Base-by-base conservation (phyloP, 2,888 invertebrate genomes). In the Pyrrhia umbra region DNA sequence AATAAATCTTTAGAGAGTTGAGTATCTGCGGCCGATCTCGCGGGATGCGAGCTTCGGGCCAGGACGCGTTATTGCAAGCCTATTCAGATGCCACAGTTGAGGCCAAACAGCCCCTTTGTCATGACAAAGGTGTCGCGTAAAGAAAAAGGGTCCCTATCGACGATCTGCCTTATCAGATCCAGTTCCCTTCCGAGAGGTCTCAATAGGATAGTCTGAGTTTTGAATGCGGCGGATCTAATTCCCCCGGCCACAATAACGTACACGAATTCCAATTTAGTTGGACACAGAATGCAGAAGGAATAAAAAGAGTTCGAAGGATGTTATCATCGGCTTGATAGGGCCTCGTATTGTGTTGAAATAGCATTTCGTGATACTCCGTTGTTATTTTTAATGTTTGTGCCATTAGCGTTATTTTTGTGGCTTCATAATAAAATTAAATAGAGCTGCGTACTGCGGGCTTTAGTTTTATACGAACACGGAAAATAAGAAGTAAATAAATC, bases 121-220 rank as follows among this genome's bases (percentile, higher is more conserved):
- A 92, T 94, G 93, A 94, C 94, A 94, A 95, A 95, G 94, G 94
- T 95, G 94, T 94, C 94, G 93, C 89, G 91, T 87, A 90, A 94
- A 94, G 94, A 93, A 94, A 94, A 94, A 93, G 92, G 92, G 91
- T 87, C 90, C 90, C 90, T 94, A 95, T 95, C 94, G 89, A 88
- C 91, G 92, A 94, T 94, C 93, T 90, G 76, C 92, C 93, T 95
- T 95, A 94, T 95, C 94, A 93, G 94, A 94, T 94, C 88, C 90
- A 88, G 93, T 92, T 93, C 93, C 94, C 94, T 93, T 94, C 92
- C 92, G 91, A 92, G 88, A 90, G 93, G 90, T 91, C 94, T 94
- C 93, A 93, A 95, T 95, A 93, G 92, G 90, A 92, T 89, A 91
- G 92, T 84, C 87, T 88, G 86, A 85, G 88, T 89, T 93, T 90